These are phyloP conservation scores for Centropus unirufus DNA, from an alignment of 2,113 vertebrate genomes.

Conservation along the genomic window DNA sequence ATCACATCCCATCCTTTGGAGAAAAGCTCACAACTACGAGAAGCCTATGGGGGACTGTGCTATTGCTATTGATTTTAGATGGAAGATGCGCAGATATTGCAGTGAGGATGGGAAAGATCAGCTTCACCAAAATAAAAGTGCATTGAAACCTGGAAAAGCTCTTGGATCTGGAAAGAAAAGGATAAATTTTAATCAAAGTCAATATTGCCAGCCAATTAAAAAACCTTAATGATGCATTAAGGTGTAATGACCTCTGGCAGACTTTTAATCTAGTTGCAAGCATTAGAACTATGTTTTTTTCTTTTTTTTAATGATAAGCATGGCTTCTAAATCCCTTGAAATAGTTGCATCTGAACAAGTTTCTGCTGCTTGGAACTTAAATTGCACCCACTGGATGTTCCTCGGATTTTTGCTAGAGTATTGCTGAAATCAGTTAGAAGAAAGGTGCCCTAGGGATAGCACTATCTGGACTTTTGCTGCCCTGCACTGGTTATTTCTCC, in stretches of 20 bases:
- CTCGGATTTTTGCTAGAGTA: background rate
- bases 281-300: background rate
- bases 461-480: background rate
- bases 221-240: constrained; percentile 10
- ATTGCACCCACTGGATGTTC: background rate
- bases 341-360: background rate
- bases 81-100: constrained; percentile 8
- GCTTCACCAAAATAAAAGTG: background rate
- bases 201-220: background rate
- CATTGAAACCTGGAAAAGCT: constrained; percentile 5
- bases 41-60: background rate
- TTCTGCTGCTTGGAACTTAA: background rate
- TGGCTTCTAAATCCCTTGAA: background rate
- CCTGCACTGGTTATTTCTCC: background rate
- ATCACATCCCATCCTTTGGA: background rate
- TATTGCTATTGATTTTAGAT: background rate
- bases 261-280: constrained; percentile 2
- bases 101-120: background rate
- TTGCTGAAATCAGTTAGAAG: background rate
- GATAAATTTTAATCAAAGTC: constrained; percentile 35
- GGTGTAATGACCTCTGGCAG: constrained; percentile 37
- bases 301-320: background rate
- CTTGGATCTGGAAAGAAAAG: background rate
- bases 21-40: background rate
- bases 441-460: background rate